Evolutionary conservation across 1,140 invertebrate species (phyloP).

Genomic region (Anastatus disparis): DNA sequence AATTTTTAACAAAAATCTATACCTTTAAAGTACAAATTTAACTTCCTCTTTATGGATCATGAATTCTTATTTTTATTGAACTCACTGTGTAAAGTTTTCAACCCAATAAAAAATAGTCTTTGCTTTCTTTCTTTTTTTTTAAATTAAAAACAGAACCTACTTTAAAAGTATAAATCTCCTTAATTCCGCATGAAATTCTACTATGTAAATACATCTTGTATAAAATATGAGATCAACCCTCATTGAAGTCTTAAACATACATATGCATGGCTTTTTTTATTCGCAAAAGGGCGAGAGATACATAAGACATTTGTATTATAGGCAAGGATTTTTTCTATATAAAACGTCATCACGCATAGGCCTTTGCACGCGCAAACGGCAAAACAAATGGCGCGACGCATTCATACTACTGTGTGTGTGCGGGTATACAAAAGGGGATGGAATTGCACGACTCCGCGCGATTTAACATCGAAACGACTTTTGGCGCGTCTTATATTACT

Average conservation of each 20-base stretch:
- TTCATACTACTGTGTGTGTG: slow-evolving; percentile 13
- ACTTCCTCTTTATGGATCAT: no score
- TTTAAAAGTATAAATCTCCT: background rate
- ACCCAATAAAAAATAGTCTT: no score
- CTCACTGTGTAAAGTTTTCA: no score
- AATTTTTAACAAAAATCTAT: no score
- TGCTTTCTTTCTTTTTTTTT: no score
- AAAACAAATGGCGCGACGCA: slow-evolving; percentile 42
- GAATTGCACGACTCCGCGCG: background rate
- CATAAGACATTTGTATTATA: no score
- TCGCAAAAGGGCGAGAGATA: background rate
- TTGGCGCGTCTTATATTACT: slow-evolving; percentile 36
- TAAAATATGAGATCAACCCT: background rate
- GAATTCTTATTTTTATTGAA: no score
- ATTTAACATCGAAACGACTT: slow-evolving; percentile 28
- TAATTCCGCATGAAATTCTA: background rate
- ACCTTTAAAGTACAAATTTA: no score
- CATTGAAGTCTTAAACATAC: background rate
- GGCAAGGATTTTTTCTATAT: no score
- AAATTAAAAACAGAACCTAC: background rate
- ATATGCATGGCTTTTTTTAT: background rate
- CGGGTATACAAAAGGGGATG: background rate
- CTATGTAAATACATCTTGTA: background rate
- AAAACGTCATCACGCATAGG: background rate
- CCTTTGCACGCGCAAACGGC: slow-evolving; percentile 14